Evolutionary conservation across 2,888 invertebrate species (phyloP), one percentile per base, ranked within the genome.

Genomic region (Brenthis ino): DNA sequence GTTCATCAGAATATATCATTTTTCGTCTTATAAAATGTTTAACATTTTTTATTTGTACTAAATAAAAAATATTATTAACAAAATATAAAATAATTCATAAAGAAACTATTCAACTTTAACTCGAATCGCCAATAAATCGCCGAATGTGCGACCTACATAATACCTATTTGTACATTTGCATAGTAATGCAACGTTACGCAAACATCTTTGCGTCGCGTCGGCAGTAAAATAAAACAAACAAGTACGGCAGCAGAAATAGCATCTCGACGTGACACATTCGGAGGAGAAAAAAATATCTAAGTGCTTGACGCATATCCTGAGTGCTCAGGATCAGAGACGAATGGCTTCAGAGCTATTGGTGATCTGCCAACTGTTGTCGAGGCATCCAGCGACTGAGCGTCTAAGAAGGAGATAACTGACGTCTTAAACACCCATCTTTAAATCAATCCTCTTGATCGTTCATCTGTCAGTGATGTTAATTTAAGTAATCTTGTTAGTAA

Each of bases 401-500:
- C 6, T 37, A 50, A 50, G 4, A 13, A 11, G 13, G 54, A 64
- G 57, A 33, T 54, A 16, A 33, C 20, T n/a, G 56, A 28, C 6
- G 50, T 20, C 12, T 14, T 47, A 54, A 58, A 54, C n/a, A 65
- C 33, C 20, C 48, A 61, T 65, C 37, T 47, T 20, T 65, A 55
- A 69, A 65, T 69, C 69, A 65, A 60, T 69, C 69, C 28, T 33
- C 60, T 12, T 51, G 61, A 28, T 51, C 47, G 47, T 63, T 63
- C 57, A 33, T 28, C 33, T 65, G 65, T 28, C 55, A 48, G 3
- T 13, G 53, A 47, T 54, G 58, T 54, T 64, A 58, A 64, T 58
- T n/a, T 47, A 48, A 50, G 2, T 14, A 51, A 6, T 13, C 50
- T 16, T 6, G 6, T 16, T 28, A 64, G 48, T 24, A 12, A 13